Evolutionary conservation across 2,797 vertebrate genomes (phyloP), one percentile per base, ranked within the genome.

Genomic region (Apogon hyalosoma): DNA sequence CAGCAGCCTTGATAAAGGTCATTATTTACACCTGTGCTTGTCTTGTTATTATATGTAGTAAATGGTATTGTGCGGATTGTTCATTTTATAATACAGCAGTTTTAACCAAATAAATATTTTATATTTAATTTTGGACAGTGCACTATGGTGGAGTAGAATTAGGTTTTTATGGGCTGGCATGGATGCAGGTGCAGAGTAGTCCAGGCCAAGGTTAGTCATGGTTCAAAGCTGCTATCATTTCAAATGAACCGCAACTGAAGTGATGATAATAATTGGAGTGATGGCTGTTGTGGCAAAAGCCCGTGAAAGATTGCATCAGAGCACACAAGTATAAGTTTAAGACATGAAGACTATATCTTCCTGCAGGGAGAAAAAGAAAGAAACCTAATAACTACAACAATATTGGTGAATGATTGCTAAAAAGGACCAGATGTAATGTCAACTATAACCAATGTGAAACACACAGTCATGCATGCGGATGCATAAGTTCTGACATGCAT

Each of bases 401-500:
- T 75, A 82, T 87, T 61, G 66, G 68, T 77, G 85, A 87, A 74
- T 90, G 88, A 91, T 90, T 91, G 75, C 87, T 91, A 87, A 91
- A 88, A 84, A 64, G 66, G 69, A 90, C 80, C 90, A 92, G 87
- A 91, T 91, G 90, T 83, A 82, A 80, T 77, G 71, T 65, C 50
- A 59, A 63, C 81, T 90, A 88, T 87, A 84, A 87, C 88, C 82
- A 90, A 91, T 90, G 77, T 54, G 80, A 90, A 90, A 88, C 87
- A 90, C 68, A 77, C 73, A 77, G 42, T 54, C 56, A 47, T 53
- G 54, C 63, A 64, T 18, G 50, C 69, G 40, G 46, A 62, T 81
- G 69, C 65, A 69, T 58, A 47, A 40, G 74, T 16, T 62, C 38
- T 69, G 58, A 80, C 71, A 83, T 56, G 51, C 56, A 71, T 62